These are phyloP conservation scores for Orestias chungarensis DNA, from an alignment of 2,797 vertebrate genomes.

Conservation along the genomic window DNA sequence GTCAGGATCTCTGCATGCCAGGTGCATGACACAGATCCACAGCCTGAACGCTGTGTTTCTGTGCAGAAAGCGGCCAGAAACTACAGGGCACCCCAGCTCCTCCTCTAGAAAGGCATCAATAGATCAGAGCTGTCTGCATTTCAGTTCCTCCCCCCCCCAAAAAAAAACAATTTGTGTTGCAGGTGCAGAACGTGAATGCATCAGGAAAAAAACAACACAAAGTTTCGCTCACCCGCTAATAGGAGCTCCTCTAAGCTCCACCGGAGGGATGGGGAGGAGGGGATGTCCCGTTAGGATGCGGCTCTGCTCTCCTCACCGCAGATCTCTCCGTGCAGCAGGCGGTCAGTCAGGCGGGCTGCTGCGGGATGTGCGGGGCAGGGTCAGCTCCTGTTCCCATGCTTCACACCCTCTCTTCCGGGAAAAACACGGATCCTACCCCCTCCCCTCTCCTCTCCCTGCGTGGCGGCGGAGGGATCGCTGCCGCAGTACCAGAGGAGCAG, in stretches of 20 bases:
- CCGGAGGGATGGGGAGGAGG: constrained; percentile 21
- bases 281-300: constrained; percentile 55
- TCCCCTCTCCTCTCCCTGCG: neutral
- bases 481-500: constrained; percentile 4
- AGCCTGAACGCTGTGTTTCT: constrained; percentile 11
- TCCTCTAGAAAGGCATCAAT: neutral
- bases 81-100: constrained; percentile 29
- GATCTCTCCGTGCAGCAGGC: neutral
- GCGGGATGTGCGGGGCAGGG: constrained; percentile 21
- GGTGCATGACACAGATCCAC: constrained; percentile 34
- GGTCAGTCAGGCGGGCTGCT: constrained; percentile 4
- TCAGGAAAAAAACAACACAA: constrained; percentile 22
- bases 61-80: constrained; percentile 15
- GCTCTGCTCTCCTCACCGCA: neutral
- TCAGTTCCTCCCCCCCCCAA: neutral
- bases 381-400: constrained; percentile 65
- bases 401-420: constrained; percentile 70
- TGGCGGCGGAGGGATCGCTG: constrained; percentile 27
- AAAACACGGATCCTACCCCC: constrained; percentile 35
- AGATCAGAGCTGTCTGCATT: constrained; percentile 14
- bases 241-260: constrained; percentile 3
- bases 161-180: neutral
- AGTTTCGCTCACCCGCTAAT: constrained; percentile 67
- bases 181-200: neutral
- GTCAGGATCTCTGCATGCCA: constrained; percentile 3